Percentiles rank a stretch among this genome's conserved stretches.
Evolutionary conservation across 2,888 invertebrate species (phyloP).

Genomic region (Tetrapedia diversipes): DNA sequence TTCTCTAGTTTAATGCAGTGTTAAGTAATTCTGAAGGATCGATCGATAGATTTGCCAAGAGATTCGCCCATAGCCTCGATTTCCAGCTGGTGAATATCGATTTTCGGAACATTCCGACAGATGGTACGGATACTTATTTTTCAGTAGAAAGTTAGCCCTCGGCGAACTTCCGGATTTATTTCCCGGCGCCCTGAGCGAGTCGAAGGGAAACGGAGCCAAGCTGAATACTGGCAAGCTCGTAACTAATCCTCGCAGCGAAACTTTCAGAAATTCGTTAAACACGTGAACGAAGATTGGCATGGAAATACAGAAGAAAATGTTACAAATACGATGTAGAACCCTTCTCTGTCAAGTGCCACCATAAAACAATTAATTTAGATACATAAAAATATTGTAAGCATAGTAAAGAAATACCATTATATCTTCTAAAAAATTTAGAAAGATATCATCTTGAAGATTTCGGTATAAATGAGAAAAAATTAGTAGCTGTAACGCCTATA

Average conservation of each 20-base stretch:
- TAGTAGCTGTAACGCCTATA: too few species aligned
- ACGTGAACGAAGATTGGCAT: background rate
- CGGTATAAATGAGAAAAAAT: too few species aligned
- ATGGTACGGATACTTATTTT: conserved; percentile 13
- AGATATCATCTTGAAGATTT: too few species aligned
- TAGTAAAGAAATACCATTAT: too few species aligned
- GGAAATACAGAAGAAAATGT: background rate
- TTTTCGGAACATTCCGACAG: conserved; percentile 5
- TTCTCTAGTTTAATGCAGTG: too few species aligned
- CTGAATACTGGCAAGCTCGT: background rate
- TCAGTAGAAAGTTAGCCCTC: conserved; percentile 13
- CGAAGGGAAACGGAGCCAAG: background rate
- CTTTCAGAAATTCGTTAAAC: conserved; percentile 1
- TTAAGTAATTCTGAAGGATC: background rate
- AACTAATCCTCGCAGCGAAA: background rate
- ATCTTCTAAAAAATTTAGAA: too few species aligned
- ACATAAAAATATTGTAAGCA: too few species aligned
- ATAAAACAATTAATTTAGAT: too few species aligned
- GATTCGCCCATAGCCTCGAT: background rate
- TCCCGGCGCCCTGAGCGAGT: background rate
- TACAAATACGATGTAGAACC: too few species aligned
- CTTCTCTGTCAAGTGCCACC: background rate
- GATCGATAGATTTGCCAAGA: background rate
- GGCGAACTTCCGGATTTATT: conserved; percentile 28
- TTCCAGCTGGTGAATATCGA: conserved; percentile 8